These are phyloP conservation scores for Mesorhabditis belari DNA, from an alignment of 2,888 invertebrate genomes.

Conservation along the genomic window DNA sequence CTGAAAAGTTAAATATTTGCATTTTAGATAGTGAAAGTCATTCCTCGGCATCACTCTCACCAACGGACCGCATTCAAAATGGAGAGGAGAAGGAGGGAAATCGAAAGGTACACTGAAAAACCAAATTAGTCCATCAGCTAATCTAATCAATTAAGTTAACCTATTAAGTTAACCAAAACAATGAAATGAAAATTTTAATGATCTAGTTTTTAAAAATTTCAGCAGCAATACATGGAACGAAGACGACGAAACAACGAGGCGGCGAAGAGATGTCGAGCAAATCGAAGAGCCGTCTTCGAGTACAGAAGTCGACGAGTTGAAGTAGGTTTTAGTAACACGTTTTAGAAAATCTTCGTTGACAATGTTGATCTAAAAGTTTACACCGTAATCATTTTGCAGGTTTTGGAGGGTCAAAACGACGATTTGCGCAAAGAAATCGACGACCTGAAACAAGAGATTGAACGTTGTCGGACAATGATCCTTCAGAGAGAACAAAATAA, in stretches of 20 bases:
- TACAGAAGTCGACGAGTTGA: conserved; percentile 53
- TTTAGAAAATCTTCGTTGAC: background rate
- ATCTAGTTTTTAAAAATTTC: conserved; percentile 1
- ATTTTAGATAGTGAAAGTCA: conserved; percentile 25
- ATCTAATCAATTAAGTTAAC: conserved; percentile 3
- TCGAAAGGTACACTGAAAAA: background rate
- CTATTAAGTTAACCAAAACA: conserved; percentile 6
- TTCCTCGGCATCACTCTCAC: background rate
- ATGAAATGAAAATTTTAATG: background rate
- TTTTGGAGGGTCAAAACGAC: conserved; percentile 56
- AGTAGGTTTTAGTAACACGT: conserved; percentile 5
- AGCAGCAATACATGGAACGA: conserved; percentile 55
- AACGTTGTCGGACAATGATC: conserved; percentile 22
- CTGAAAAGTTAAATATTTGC: too few relatives aligned
- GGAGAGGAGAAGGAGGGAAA: background rate
- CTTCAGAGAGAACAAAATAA: conserved; percentile 16
- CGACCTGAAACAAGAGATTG: conserved; percentile 49
- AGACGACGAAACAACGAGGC: conserved; percentile 57
- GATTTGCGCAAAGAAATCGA: conserved; percentile 53
- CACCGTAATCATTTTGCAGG: conserved; percentile 17
- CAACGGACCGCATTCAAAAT: conserved; percentile 1
- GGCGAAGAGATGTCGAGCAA: conserved; percentile 57
- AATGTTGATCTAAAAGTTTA: background rate
- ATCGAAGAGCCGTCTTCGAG: conserved; percentile 54
- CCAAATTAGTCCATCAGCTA: background rate